Base-by-base conservation (phyloP, 2,113 vertebrate species). In the Chloebia gouldiae region DNA sequence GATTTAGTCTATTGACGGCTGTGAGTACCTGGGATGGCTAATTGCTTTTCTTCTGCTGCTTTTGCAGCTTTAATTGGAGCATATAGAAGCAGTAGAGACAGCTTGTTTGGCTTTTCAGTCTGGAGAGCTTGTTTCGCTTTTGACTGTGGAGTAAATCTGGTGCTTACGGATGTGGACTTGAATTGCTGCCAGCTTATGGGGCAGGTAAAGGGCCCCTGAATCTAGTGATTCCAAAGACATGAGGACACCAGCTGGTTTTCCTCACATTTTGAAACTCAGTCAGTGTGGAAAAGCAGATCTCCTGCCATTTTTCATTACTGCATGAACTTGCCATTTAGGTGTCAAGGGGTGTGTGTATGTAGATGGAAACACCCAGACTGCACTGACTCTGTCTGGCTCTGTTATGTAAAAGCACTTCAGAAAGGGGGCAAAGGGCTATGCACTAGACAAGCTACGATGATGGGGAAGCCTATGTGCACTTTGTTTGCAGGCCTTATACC, bases 381-480 rank as follows among this genome's bases (percentile, higher is more conserved):
- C 35, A 13, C 30, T 42, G 27, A 13, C 16, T 40, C 31, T 84
- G 30, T 73, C 39, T 30, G 18, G 13, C 23, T 61, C 12, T 66
- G 7, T n/a, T 92, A 68, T 0, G 1, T 64, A 54, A 61, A 78
- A 49, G 12, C 6, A 1, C 20, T 37, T 83, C 68, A 65, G 57
- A 49, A 75, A 31, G 9, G 11, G 44, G 22, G 15, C 14, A 70
- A 31, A 66, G 56, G 11, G 25, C 30, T 53, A 47, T 82, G 60
- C 56, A 37, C 0, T 15, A 24, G 51, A 37, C n/a, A n/a, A 45
- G 47, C 19, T 71, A 57, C 21, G 2, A 2, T 16, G n/a, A 47
- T 2, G 5, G 1, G 27, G 40, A 64, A 30, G 24, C 40, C 24
- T 56, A 8, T 14, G 7, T 44, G 17, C 4, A 1, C 21, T 75